Base-by-base conservation (phyloP, 2,797 vertebrate species). In the Astyanax mexicanus region DNA sequence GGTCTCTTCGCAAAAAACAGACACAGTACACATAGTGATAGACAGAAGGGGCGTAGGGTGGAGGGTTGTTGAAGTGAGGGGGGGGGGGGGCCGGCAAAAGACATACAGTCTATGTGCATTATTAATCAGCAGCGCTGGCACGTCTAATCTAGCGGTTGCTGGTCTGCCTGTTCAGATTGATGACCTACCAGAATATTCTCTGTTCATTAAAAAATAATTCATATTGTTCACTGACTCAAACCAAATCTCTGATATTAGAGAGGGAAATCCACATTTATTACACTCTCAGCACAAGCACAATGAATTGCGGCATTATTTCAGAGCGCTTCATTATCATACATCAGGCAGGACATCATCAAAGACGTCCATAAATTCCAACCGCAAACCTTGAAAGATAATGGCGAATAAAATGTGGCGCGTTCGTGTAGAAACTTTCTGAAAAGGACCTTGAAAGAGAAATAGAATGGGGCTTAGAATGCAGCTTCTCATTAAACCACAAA, bases 131-230 rank as follows among this genome's bases (percentile, higher is more conserved):
- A 71, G 72, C 10, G 71, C 75, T 70, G 79, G 35, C 60, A 78
- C 79, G 71, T 71, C 45, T 79, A 84, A 82, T 84, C 71, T 79
- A 77, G 44, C 61, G 80, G 45, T 76, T 32, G 25, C 38, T 66
- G 67, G 47, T 75, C 76, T 65, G 71, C 45, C 47, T 54, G 62
- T 35, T 67, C 66, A 68, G 80, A 82, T 77, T 72, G 66, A 83
- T 79, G 80, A 55, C 23, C 52, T 49, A 72, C 64, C 19, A 35
- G 60, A 80, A 84, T 72, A 82, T 81, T 75, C 72, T 38, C 58
- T 64, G 35, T 60, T 82, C 73, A 86, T 82, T 83, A 79, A 81
- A 80, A 82, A 81, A 84, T 67, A 4, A 80, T 80, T 82, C 49
- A 79, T 62, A 75, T 64, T 77, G 62, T 66, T 79, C 55, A 72